Evolutionary conservation across 2,113 vertebrate species (phyloP), one percentile per base, ranked within the genome.

Genomic region (Gobio gobio): DNA sequence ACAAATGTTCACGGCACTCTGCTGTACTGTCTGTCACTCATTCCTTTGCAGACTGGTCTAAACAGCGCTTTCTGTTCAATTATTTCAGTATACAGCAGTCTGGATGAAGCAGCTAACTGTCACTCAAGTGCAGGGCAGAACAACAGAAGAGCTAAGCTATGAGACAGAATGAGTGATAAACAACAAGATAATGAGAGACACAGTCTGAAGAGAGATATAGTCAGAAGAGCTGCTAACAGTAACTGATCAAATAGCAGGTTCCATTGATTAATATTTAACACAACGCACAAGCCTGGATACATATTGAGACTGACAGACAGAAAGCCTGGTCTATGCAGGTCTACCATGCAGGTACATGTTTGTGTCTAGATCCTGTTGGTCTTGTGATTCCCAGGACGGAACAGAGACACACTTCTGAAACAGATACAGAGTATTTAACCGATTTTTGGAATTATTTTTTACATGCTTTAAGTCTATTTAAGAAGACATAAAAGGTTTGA

Each of bases 101-200:
- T 51, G 68, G 29, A 84, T 72, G 36, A 86, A 45, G 47, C 40
- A 78, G 82, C 70, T 82, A 82, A 36, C 77, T 86, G 85, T 72
- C 85, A 88, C 72, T 86, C 82, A 82, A 79, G n/a, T 77, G 72
- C 29, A 29, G 29, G 24, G 73, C 64, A 84, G 66, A 88, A 66
- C 74, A 77, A 61, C 75, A 78, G 73, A 83, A 78, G 45, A 56
- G 82, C 16, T 20, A 20, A 80, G 49, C 49, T 61, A 29, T 13
- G 9, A 72, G 54, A 84, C 33, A 81, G 16, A 84, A 2, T 56
- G 33, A 43, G 22, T 70, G 63, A 59, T 49, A 75, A 61, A 87
- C 47, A 77, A 58, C 14, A 22, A 83, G 26, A 82, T 51, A 47
- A 43, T 22, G 14, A 78, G 49, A 85, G 40, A 75, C 26, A 83